A percentile compares a stretch with the other conserved stretches of the same genome.
These are phyloP conservation scores for Vanessa atalanta DNA, from an alignment of 1,140 invertebrate species.

Conservation along the genomic window DNA sequence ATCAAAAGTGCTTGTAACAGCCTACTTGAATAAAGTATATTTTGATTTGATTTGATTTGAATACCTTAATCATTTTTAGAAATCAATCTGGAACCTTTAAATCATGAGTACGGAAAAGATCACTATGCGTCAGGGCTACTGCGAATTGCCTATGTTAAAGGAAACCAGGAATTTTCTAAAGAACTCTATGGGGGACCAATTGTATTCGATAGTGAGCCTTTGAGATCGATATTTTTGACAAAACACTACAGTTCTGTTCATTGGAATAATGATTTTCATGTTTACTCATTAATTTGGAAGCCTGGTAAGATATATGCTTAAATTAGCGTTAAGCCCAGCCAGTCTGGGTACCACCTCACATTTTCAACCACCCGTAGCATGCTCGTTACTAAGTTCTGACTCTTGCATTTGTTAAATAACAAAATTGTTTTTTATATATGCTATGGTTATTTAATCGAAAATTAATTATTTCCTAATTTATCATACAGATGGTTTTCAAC, in stretches of 20 bases:
- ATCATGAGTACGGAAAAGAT: conserved; percentile 8
- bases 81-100: conserved; percentile 14
- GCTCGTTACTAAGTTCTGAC: too few species aligned
- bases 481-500: too few species aligned
- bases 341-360: too few species aligned
- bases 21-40: too few species aligned
- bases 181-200: neutral
- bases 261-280: conserved; percentile 16
- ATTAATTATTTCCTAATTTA: too few species aligned
- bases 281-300: conserved; percentile 7
- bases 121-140: conserved; percentile 14
- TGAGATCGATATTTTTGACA: neutral
- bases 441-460: too few species aligned
- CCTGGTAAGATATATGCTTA: neutral
- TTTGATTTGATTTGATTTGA: too few species aligned
- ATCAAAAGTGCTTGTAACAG: too few species aligned
- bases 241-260: neutral
- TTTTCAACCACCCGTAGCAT: neutral
- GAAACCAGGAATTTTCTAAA: neutral
- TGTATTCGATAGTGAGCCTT: conserved; percentile 1
- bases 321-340: too few species aligned
- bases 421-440: too few species aligned
- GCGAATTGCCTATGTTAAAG: conserved; percentile 1
- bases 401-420: too few species aligned
- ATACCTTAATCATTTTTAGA: neutral